Base-by-base conservation (phyloP, 2,888 invertebrate genomes). In the Lacanobia wlatinum region DNA sequence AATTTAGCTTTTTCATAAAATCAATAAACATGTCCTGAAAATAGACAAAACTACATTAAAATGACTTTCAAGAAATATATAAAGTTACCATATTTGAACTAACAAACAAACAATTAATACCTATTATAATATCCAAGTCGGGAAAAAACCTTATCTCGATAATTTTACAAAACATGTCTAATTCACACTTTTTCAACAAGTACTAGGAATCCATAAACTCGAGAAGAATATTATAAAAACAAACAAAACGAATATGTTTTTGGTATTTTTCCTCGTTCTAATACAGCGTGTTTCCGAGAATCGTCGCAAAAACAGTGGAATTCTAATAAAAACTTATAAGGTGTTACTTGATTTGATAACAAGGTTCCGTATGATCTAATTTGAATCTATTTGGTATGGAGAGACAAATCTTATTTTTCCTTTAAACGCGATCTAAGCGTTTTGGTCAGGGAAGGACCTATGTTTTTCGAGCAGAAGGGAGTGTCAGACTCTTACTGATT, bases 261-360 rank as follows among this genome's bases (percentile, higher is more conserved):
- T 50, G 70, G 66, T n/a, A 64, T 82, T 85, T 34, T 82, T 82
- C 85, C 85, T 85, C 34, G 62, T 79, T 72, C 70, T 62, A 71
- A 61, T 60, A 73, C 60, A 21, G 48, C 58, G 50, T 48, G 64
- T 76, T 85, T 79, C 85, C 58, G 62, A 78, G 84, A 85, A 85
- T 73, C 53, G 50, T 52, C 8, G 59, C 71, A 82, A 82, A 85
- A 85, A 85, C 84, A 50, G 52, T 2, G 68, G 69, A 70, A 65
- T 80, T 76, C 77, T 55, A 60, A 72, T 59, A 74, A 85, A 83
- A 80, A 77, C 65, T 50, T 62, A 50, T 63, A 72, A 60, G 60
- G 53, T 43, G 46, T 70, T 55, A 38, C 38, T 66, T 46, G 8
- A 16, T 65, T 60, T 65, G 55, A 38, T 61, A 18, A 43, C 1